These are phyloP conservation scores for Boulengeromyrus knoepffleri DNA, from an alignment of 2,113 vertebrate genomes.

Conservation along the genomic window DNA sequence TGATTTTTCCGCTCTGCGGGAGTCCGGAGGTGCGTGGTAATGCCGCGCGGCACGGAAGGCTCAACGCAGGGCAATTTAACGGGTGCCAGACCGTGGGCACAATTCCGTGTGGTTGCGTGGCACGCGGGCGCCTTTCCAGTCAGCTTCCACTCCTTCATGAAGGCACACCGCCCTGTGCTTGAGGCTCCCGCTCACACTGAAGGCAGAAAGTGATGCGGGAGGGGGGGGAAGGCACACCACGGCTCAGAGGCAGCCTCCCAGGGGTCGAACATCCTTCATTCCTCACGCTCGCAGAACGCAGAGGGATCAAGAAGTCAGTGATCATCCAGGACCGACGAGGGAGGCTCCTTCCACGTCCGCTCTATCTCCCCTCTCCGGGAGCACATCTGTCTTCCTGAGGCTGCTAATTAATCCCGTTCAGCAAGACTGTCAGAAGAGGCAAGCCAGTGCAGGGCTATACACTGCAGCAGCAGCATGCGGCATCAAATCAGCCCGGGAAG, in stretches of 20 bases:
- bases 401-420: slow-evolving; percentile 24
- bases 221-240: not conserved
- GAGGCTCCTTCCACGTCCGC: not conserved
- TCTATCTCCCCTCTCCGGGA: slow-evolving; percentile 3
- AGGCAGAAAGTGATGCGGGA: not conserved
- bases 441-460: not conserved
- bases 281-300: not conserved
- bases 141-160: not conserved
- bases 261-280: not conserved
- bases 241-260: not conserved
- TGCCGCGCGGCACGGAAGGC: not conserved
- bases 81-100: not conserved
- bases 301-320: not conserved
- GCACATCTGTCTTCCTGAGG: slow-evolving; percentile 9
- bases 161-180: not conserved
- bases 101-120: not conserved
- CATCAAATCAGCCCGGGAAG: not conserved
- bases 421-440: slow-evolving; percentile 4
- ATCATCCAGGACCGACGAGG: not conserved
- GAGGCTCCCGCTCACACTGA: not conserved
- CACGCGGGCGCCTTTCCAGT: not conserved
- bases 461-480: not conserved
- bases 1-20: not conserved
- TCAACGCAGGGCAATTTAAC: not conserved
- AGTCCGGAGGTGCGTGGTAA: not conserved